Evolutionary conservation across 2,113 vertebrate genomes (phyloP).

Genomic region (Gasterosteus aculeatus): DNA sequence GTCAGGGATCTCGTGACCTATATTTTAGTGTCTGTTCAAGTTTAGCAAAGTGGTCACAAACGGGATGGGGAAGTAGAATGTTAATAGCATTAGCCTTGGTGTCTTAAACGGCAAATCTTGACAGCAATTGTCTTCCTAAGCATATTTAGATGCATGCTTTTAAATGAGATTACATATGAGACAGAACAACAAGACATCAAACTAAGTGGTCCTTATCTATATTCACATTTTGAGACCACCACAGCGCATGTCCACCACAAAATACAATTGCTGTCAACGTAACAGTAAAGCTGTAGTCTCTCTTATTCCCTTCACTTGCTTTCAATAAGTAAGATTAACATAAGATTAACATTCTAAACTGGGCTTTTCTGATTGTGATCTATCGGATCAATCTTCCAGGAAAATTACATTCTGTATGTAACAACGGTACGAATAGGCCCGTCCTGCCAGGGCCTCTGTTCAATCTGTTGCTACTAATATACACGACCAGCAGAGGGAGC

Average conservation of each 20-base stretch:
- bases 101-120: too few species aligned
- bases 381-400: neutral
- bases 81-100: too few species aligned
- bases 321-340: neutral
- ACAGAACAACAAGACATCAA: neutral
- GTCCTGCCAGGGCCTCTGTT: neutral
- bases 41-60: neutral
- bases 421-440: neutral
- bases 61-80: neutral
- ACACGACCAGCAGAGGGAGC: slow-evolving; percentile 59
- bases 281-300: neutral
- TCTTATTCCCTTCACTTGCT: neutral
- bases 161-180: neutral
- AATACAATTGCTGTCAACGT: neutral
- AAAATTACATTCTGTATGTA: neutral
- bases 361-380: neutral
- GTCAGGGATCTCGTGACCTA: neutral
- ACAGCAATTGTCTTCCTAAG: too few species aligned
- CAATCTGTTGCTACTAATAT: neutral
- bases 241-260: neutral
- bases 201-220: neutral
- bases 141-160: too few species aligned
- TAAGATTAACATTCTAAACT: neutral
- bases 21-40: neutral
- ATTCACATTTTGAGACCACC: neutral